These are phyloP conservation scores for Numenius arquata DNA, from an alignment of 2,113 vertebrate genomes.

Conservation along the genomic window DNA sequence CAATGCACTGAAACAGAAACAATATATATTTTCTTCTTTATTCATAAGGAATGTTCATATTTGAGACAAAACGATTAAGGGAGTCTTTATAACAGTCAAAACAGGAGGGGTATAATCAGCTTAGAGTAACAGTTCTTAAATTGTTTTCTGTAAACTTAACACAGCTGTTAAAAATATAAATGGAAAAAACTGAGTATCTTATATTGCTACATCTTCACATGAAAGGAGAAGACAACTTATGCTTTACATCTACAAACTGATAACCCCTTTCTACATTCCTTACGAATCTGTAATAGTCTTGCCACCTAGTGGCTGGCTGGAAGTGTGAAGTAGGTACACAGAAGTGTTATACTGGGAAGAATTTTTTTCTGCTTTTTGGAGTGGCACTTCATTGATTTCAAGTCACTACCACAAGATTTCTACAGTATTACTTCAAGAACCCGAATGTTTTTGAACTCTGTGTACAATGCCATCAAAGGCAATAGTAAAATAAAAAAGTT, in stretches of 20 bases:
- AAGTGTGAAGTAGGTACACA: not conserved
- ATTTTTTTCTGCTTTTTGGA: not conserved
- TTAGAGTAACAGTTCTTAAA: not conserved
- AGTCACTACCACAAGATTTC: not conserved
- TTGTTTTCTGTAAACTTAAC: not conserved
- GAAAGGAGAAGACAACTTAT: not conserved
- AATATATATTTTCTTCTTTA: not conserved
- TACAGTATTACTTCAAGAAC: not conserved
- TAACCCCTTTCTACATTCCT: not conserved
- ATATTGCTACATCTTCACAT: not conserved
- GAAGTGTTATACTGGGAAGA: not conserved
- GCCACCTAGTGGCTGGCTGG: slow-evolving; percentile 58
- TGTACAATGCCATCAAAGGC: not conserved
- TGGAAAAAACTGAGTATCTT: not conserved
- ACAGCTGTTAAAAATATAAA: not conserved
- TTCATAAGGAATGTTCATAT: not conserved
- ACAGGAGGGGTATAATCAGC: not conserved
- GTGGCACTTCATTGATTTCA: not conserved
- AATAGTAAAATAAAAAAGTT: not conserved
- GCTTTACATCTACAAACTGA: not conserved
- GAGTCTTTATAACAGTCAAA: not conserved
- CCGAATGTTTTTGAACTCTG: not conserved
- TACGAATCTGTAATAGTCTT: not conserved
- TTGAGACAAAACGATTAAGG: not conserved
- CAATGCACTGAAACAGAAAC: not conserved